Conservation (phyloP, 2,797 vertebrate species). For the Aulostomus chinensis region DNA sequence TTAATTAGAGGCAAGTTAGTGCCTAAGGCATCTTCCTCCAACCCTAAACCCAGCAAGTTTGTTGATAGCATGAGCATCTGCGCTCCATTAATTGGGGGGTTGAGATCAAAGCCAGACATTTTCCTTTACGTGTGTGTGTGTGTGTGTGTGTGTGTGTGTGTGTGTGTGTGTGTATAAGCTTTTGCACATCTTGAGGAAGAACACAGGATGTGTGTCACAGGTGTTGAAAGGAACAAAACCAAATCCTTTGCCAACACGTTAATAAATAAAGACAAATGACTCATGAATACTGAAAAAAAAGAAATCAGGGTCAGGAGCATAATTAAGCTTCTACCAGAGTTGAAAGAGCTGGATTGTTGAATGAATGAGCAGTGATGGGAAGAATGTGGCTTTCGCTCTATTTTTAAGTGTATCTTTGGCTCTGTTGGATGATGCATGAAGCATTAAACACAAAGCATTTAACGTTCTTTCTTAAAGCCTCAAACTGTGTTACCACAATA, state of each 20-base stretch:
- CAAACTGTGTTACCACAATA: too few species aligned
- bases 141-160: neutral
- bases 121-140: too few species aligned
- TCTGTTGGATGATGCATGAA: neutral
- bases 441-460: too few species aligned
- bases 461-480: too few species aligned
- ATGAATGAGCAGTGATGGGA: neutral
- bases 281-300: neutral
- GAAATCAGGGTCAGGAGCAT: too few species aligned
- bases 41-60: conserved; percentile 27
- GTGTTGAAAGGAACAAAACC: conserved; percentile 36
- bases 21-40: neutral
- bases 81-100: conserved; percentile 39
- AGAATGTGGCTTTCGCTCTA: neutral
- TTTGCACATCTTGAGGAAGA: too few species aligned
- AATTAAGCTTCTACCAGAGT: conserved; percentile 4
- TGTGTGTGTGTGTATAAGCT: neutral
- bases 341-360: conserved; percentile 7
- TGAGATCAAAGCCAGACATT: conserved; percentile 46
- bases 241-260: conserved; percentile 1
- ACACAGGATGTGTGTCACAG: conserved; percentile 40
- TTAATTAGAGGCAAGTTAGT: neutral
- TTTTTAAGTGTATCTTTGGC: neutral
- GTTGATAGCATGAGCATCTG: conserved; percentile 65
- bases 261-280: conserved; percentile 6